Evolutionary conservation across 1,140 invertebrate species (phyloP), one percentile per base, ranked within the genome.

Genomic region (Lordiphosa clarofinis): DNA sequence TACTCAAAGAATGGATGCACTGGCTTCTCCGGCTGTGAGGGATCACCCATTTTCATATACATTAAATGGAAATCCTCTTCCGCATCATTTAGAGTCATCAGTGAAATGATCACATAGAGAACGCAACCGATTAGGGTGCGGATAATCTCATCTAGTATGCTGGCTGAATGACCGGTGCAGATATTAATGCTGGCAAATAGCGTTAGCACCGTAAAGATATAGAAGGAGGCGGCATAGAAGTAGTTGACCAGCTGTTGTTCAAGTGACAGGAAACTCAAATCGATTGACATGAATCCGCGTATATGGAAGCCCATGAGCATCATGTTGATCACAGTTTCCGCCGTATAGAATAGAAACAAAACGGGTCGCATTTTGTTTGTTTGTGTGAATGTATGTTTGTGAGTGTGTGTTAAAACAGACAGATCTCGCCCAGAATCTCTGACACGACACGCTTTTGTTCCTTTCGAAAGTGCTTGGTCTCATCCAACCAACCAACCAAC

Each of bases 361-460:
- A 69, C 47, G 1, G 73, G 43, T 2, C 63, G 50, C 36, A 76
- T 49, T n/a, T 10, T 58, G 10, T 12, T 4, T n/a, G 31, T 15
- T 7, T n/a, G 36, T 24, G 15, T 5, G 13, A 48, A 50, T 73
- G 42, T 52, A 47, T 15, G 7, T 53, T 12, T 35, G 4, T 9
- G 5, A 44, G 13, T 31, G n/a, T 24, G 10, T 43, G 9, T 43
- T 7, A 12, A 66, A 50, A 3, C 12, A 21, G 71, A 72, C 62
- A 70, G 49, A 61, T 57, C 35, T 38, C 21, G 19, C 39, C 50
- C n/a, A 44, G 33, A 36, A 42, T 36, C 40, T 58, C 38, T 58
- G 68, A 73, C 69, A 48, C 64, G 56, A 68, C 56, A 75, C 72
- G 71, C 75, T 82, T 81, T 81, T 76, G 72, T 79, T 82, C 28